A percentile compares a stretch with the other conserved stretches of the same genome.
These are phyloP conservation scores for Nephrotoma flavescens DNA, from an alignment of 2,888 invertebrate genomes.

Conservation along the genomic window DNA sequence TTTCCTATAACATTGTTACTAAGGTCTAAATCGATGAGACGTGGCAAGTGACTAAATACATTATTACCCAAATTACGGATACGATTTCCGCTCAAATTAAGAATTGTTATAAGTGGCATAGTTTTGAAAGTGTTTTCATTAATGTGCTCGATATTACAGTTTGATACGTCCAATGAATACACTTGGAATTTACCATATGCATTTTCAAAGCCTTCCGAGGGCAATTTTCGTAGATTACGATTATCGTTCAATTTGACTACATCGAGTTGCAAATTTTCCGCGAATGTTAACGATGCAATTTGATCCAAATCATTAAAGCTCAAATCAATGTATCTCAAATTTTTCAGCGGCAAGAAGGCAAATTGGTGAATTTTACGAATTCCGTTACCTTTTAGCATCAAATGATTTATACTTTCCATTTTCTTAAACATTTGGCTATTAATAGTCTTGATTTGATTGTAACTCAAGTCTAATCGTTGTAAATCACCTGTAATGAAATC, in stretches of 20 bases:
- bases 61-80: constrained; percentile 39
- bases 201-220: constrained; percentile 48
- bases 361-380: constrained; percentile 52
- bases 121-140: constrained; percentile 49
- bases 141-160: constrained; percentile 51
- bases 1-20: constrained; percentile 51
- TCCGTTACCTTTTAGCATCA: constrained; percentile 54
- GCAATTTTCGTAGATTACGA: constrained; percentile 48
- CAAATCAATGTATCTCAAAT: constrained; percentile 54
- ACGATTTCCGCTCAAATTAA: constrained; percentile 53
- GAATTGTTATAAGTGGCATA: constrained; percentile 51
- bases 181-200: constrained; percentile 44
- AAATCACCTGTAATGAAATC: constrained; percentile 46
- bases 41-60: constrained; percentile 39
- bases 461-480: constrained; percentile 51
- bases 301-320: constrained; percentile 55
- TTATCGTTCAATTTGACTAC: constrained; percentile 58
- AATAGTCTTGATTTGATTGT: constrained; percentile 48
- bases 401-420: constrained; percentile 45
- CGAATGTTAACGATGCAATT: constrained; percentile 51
- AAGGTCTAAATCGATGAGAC: constrained; percentile 53
- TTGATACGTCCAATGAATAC: constrained; percentile 55
- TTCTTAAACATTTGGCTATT: constrained; percentile 49
- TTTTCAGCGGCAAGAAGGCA: constrained; percentile 49
- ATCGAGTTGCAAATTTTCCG: constrained; percentile 51